phyloP scores from a whole-genome alignment of 2,113 vertebrate genomes.

The Cynocephalus volans region DNA sequence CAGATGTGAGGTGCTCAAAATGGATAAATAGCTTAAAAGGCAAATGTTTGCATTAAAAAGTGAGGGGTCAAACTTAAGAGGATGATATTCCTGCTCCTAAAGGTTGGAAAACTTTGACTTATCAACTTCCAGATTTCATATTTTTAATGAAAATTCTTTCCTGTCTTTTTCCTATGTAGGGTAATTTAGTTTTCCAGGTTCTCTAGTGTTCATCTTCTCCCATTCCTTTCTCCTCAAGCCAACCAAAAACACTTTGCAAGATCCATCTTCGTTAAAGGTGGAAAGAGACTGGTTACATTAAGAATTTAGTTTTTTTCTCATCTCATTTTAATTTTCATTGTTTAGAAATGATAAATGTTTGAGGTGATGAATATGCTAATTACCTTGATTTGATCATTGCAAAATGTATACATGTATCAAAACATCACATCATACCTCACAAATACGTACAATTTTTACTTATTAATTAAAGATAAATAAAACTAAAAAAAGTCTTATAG shows the following conservation, averaged over 20 bases:
- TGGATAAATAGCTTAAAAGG: background rate
- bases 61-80: background rate
- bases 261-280: background rate
- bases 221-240: background rate
- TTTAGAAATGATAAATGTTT: background rate
- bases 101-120: background rate
- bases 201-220: background rate
- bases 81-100: background rate
- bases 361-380: too few species aligned
- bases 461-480: too few species aligned
- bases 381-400: too few species aligned
- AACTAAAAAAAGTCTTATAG: too few species aligned
- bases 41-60: constrained; percentile 4
- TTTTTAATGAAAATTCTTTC: constrained; percentile 2
- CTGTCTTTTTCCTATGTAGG: background rate
- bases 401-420: too few species aligned
- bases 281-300: background rate
- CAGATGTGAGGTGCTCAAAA: background rate
- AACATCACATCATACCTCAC: too few species aligned
- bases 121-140: background rate
- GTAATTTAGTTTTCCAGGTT: background rate
- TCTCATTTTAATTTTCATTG: background rate
- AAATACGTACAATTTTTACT: too few species aligned
- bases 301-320: background rate
- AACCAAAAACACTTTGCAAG: background rate